A percentile compares a stretch with the other conserved stretches of the same genome.
Evolutionary conservation across 2,797 vertebrate genomes (phyloP).

Genomic region (Halcyon leucocephala): DNA sequence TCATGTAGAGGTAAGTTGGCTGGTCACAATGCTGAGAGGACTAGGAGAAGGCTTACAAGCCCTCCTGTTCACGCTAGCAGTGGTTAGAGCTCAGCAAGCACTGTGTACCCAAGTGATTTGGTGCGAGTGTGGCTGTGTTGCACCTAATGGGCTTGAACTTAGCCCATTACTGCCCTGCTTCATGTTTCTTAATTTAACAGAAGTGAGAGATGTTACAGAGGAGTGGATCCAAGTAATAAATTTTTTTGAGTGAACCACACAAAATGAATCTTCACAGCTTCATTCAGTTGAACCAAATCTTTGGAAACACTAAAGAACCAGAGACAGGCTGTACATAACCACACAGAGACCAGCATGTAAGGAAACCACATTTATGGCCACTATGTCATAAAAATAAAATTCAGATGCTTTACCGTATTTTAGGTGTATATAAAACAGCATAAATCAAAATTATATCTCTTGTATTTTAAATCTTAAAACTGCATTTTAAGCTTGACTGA

Average conservation of each 20-base stretch:
- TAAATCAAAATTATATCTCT: not conserved
- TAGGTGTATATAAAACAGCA: not conserved
- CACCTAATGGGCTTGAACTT: accelerated
- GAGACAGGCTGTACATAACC: not conserved
- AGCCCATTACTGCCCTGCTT: not conserved
- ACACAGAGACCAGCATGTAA: not conserved
- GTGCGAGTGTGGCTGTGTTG: accelerated
- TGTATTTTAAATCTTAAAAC: not conserved
- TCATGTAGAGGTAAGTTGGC: accelerated
- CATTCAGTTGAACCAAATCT: not conserved
- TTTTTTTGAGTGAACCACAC: not conserved
- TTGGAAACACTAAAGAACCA: not conserved
- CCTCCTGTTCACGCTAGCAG: not conserved
- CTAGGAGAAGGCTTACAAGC: not conserved
- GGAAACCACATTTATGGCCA: not conserved
- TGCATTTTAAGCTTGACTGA: not conserved
- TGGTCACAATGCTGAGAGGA: not conserved
- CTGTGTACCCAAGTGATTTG: accelerated
- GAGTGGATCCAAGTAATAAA: not conserved
- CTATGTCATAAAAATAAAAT: not conserved
- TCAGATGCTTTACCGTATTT: not conserved
- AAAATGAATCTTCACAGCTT: not conserved
- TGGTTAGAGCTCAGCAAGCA: accelerated
- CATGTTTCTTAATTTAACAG: not conserved
- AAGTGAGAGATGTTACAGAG: not conserved